Evolutionary conservation across 2,113 vertebrate species (phyloP).

Genomic region (Cochlearius cochlearius): DNA sequence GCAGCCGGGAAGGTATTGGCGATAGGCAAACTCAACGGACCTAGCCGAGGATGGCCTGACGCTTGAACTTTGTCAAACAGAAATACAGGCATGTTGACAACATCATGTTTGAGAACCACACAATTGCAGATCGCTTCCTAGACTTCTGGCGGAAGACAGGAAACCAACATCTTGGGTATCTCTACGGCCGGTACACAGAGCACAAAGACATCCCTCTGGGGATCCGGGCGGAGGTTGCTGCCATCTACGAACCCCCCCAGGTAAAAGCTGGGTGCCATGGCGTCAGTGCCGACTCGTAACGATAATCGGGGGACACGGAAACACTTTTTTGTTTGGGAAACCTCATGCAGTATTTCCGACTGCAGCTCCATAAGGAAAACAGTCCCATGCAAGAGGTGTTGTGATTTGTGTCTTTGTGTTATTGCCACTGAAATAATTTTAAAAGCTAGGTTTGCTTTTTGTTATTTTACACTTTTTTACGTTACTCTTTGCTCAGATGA

Average conservation of each 20-base stretch:
- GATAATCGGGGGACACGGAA: accelerated
- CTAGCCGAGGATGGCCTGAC: background rate
- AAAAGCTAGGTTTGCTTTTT: background rate
- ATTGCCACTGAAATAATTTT: background rate
- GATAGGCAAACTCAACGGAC: background rate
- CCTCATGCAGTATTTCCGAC: accelerated
- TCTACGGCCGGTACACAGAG: conserved; percentile 94
- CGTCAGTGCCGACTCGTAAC: accelerated
- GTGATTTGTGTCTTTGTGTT: background rate
- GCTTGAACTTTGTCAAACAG: conserved; percentile 67
- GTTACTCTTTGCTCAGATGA: background rate
- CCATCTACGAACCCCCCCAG: conserved; percentile 98
- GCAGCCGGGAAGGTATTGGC: background rate
- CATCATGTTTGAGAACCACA: conserved; percentile 99
- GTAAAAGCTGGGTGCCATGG: conserved; percentile 43
- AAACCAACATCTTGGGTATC: conserved; percentile 90
- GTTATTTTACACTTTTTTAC: background rate
- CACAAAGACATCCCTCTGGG: conserved; percentile 97
- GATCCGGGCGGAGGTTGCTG: conserved; percentile 93
- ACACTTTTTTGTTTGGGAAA: background rate
- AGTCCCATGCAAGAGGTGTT: accelerated
- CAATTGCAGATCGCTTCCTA: conserved; percentile 95
- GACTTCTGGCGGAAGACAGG: conserved; percentile 99
- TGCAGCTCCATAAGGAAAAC: background rate
- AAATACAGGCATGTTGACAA: conserved; percentile 99